Evolutionary conservation across 2,888 invertebrate species (phyloP), one percentile per base, ranked within the genome.

Genomic region (Thysanoteuthis rhombus): DNA sequence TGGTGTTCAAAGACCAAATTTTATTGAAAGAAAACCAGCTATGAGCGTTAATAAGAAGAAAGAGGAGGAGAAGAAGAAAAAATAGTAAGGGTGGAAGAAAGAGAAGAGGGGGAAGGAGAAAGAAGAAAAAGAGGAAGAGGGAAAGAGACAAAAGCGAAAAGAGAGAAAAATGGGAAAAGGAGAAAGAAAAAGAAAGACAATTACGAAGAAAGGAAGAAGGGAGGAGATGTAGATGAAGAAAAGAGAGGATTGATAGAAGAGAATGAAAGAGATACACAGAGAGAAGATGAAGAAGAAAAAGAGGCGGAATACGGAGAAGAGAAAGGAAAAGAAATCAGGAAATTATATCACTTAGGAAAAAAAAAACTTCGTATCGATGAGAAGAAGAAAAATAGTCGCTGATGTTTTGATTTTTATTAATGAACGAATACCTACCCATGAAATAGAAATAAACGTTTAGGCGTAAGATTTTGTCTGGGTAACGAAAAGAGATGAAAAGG

Each of bases 231-330:
- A 52, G 19, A 52, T 2, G 19, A 52, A 19, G 32, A 32, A 32
- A 58, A 58, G 32, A 32, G 10, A 36, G 16, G 4, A 0, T 1
- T n/a, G n/a, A n/a, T 4, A 10, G 12, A 12, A 1, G 12, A n/a
- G 5, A 10, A n/a, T 16, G 3, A n/a, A 25, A n/a, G n/a, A 16
- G 16, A 75, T 10, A 1, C 0, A 12, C 1, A n/a, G n/a, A 12
- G 75, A 36, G n/a, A n/a, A 36, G 16, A 19, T 3, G 12, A 10
- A 16, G 4, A 12, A n/a, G n/a, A 75, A 4, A n/a, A 36, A 16
- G 19, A 16, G 75, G 16, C 2, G 4, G n/a, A 75, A 16, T 0
- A 16, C 12, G 19, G 4, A 36, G 16, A 16, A 36, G 75, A n/a
- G 8, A 75, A 3, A n/a, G n/a, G n/a, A 75, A 75, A n/a, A 75